Evolutionary conservation across 2,888 invertebrate species (phyloP).

Genomic region (Drosophila monieri): DNA sequence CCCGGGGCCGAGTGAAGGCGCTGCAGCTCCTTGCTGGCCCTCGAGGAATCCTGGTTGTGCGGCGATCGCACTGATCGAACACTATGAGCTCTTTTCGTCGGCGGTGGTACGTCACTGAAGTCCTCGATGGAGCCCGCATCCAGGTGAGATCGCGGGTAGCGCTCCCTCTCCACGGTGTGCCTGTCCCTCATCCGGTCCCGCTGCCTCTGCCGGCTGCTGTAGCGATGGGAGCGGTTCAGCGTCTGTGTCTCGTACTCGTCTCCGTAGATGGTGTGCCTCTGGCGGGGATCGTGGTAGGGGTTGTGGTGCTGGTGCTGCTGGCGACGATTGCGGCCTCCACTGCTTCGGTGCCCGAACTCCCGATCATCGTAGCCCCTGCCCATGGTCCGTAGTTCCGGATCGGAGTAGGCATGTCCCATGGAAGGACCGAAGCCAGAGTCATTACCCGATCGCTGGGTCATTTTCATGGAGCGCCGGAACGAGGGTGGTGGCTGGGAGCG

Average conservation of each 20-base stretch:
- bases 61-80: slow-evolving; percentile 78
- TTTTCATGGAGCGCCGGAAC: slow-evolving; percentile 86
- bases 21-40: slow-evolving; percentile 71
- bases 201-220: slow-evolving; percentile 79
- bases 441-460: slow-evolving; percentile 86
- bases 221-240: slow-evolving; percentile 75
- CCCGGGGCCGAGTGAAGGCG: slow-evolving; percentile 70
- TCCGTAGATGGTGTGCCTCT: slow-evolving; percentile 68
- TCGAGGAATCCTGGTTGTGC: slow-evolving; percentile 61
- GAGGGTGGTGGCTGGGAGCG: slow-evolving; percentile 84
- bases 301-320: slow-evolving; percentile 50
- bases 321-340: slow-evolving; percentile 54
- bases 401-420: slow-evolving; percentile 88
- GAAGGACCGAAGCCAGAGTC: slow-evolving; percentile 87
- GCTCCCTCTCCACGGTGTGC: slow-evolving; percentile 85
- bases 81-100: slow-evolving; percentile 79
- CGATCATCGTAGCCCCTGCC: slow-evolving; percentile 69
- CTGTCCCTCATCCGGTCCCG: slow-evolving; percentile 83
- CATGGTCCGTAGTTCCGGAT: slow-evolving; percentile 87
- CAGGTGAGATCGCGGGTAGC: slow-evolving; percentile 81
- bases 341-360: slow-evolving; percentile 72
- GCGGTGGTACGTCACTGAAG: slow-evolving; percentile 61
- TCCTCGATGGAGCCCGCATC: slow-evolving; percentile 76
- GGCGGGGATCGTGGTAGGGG: slow-evolving; percentile 57
- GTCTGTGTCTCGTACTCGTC: slow-evolving; percentile 76